These are phyloP conservation scores for Pseudococcus viburni DNA, from an alignment of 2,888 invertebrate species.

Conservation along the genomic window DNA sequence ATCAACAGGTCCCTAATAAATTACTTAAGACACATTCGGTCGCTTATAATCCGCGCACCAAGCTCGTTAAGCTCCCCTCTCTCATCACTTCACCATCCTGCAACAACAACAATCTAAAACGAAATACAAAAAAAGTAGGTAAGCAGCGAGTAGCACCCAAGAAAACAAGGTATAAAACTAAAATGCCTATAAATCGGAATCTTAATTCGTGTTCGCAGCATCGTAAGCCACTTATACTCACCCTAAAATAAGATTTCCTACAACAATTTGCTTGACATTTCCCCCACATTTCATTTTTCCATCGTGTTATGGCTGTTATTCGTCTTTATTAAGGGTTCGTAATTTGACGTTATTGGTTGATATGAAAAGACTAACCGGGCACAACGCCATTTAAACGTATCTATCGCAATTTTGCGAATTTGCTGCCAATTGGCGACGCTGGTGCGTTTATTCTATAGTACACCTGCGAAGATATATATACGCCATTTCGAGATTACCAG, in stretches of 20 bases:
- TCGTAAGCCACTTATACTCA: slow-evolving; percentile 42
- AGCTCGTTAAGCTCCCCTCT: not conserved
- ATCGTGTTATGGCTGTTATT: slow-evolving; percentile 59
- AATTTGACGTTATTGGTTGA: slow-evolving; percentile 65
- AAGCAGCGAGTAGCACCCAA: not conserved
- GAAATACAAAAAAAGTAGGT: not conserved
- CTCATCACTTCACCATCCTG: not conserved
- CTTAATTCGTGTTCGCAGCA: slow-evolving; percentile 48
- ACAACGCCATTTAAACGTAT: slow-evolving; percentile 58
- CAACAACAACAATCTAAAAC: not conserved
- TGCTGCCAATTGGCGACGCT: slow-evolving; percentile 58
- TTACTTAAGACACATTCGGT: too few species aligned
- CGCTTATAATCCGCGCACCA: too few species aligned
- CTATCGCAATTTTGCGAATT: slow-evolving; percentile 51
- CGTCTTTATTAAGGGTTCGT: slow-evolving; percentile 62
- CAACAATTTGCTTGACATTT: slow-evolving; percentile 57
- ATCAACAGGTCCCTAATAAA: too few species aligned
- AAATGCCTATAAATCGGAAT: slow-evolving; percentile 52
- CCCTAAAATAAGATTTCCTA: slow-evolving; percentile 48
- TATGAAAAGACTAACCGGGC: slow-evolving; percentile 56
- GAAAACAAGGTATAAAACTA: slow-evolving; percentile 26
- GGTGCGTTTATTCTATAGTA: slow-evolving; percentile 13
- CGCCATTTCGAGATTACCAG: not conserved
- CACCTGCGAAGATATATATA: slow-evolving; percentile 35
- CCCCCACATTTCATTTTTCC: slow-evolving; percentile 61